phyloP scores from a whole-genome alignment of 2,113 vertebrate genomes.

The Sturnus vulgaris region DNA sequence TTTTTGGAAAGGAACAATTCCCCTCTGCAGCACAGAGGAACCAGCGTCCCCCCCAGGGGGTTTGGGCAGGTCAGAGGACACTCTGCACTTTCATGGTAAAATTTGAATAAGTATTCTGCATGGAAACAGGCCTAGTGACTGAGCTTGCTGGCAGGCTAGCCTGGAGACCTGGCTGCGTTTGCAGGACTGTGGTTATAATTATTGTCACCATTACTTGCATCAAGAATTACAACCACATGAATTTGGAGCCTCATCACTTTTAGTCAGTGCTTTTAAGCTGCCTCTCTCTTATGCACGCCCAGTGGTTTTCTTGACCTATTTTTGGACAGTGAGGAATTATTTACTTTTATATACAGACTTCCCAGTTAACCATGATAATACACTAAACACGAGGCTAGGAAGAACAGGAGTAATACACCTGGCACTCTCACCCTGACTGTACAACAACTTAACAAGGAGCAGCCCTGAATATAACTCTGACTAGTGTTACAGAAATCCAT shows the following conservation, averaged over 20 bases:
- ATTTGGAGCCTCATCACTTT: constrained; percentile 13
- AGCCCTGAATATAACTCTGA: background rate
- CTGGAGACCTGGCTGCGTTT: background rate
- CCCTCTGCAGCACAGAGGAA: background rate
- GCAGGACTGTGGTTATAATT: constrained; percentile 17
- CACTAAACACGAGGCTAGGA: background rate
- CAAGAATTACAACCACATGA: background rate
- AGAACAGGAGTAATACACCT: background rate
- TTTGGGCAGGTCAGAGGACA: background rate
- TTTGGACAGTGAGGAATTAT: background rate
- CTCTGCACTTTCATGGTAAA: background rate
- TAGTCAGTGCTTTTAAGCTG: constrained; percentile 8
- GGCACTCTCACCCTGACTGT: background rate
- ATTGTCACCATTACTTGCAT: constrained; percentile 53
- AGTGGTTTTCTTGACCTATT: constrained; percentile 32
- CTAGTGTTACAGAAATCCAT: background rate
- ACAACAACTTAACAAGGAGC: background rate
- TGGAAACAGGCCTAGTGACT: background rate
- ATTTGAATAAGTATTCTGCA: background rate
- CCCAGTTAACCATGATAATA: background rate
- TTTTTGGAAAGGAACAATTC: background rate
- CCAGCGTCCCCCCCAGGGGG: accelerated
- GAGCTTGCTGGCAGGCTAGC: background rate
- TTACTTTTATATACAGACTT: background rate
- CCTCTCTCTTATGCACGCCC: background rate